A percentile compares a stretch with the other conserved stretches of the same genome.
Evolutionary conservation across 2,888 invertebrate species (phyloP).

Genomic region (Hoplodrina blanda): DNA sequence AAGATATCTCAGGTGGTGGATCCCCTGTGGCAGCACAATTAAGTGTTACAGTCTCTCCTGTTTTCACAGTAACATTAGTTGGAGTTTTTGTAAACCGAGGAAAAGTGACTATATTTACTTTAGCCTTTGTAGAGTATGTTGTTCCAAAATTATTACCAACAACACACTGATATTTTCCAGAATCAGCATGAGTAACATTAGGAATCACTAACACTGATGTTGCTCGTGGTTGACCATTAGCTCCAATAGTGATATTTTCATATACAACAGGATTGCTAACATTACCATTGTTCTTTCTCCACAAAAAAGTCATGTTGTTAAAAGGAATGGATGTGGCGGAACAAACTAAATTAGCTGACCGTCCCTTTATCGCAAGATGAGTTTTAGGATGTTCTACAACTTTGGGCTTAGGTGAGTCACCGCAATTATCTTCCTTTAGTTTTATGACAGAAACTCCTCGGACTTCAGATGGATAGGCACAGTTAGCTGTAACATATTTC

Average conservation of each 20-base stretch:
- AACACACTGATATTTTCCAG: slow-evolving; percentile 98
- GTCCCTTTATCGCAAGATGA: slow-evolving; percentile 96
- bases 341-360: slow-evolving; percentile 95
- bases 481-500: slow-evolving; percentile 92
- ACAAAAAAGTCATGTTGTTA: slow-evolving; percentile 94
- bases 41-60: slow-evolving; percentile 96
- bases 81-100: slow-evolving; percentile 97
- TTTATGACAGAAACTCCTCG: slow-evolving; percentile 92
- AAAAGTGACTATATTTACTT: slow-evolving; percentile 96
- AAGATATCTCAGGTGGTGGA: slow-evolving; percentile 96
- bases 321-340: slow-evolving; percentile 95
- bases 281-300: slow-evolving; percentile 96
- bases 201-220: slow-evolving; percentile 94
- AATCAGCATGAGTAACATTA: slow-evolving; percentile 95
- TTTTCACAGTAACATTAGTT: slow-evolving; percentile 95
- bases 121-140: slow-evolving; percentile 96
- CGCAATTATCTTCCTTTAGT: slow-evolving; percentile 93
- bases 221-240: slow-evolving; percentile 92
- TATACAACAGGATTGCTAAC: slow-evolving; percentile 84
- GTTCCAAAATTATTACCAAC: slow-evolving; percentile 97
- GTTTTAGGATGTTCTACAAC: slow-evolving; percentile 95
- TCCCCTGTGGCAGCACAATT: slow-evolving; percentile 98
- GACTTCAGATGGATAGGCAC: slow-evolving; percentile 95
- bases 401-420: slow-evolving; percentile 96
- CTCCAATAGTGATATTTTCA: slow-evolving; percentile 85